phyloP scores from a whole-genome alignment of 64 coral and sea anemone species.

The Astreopora myriophthalma region DNA sequence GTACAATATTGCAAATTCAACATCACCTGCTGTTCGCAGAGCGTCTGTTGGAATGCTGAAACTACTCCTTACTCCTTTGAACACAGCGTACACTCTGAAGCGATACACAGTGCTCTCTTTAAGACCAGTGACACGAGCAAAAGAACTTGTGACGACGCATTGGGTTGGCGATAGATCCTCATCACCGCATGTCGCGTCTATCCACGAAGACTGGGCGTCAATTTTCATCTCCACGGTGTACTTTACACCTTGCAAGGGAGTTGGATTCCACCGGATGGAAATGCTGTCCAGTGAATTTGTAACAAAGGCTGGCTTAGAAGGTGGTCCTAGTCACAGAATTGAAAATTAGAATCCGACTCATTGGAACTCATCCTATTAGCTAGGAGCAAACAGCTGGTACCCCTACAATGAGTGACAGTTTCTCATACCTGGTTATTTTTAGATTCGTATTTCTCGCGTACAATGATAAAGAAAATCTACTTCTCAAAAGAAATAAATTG shows the following conservation, averaged over 20 bases:
- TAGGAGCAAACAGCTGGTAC: no score
- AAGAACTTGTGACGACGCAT: not conserved
- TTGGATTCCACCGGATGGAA: not conserved
- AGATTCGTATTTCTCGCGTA: no score
- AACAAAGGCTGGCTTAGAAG: not conserved
- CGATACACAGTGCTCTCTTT: not conserved
- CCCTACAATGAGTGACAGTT: no score
- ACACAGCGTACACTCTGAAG: not conserved
- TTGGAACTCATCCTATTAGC: no score
- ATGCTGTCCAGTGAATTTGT: not conserved
- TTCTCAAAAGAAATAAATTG: no score
- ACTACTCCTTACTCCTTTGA: not conserved
- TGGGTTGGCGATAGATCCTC: not conserved
- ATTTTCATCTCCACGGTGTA: not conserved
- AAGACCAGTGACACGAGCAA: not conserved
- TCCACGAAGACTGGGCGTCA: not conserved
- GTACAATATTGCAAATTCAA: no score
- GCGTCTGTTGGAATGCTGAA: not conserved
- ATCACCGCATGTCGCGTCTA: not conserved
- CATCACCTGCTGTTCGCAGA: slow-evolving; percentile 13
- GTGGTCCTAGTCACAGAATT: not conserved
- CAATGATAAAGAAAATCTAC: no score
- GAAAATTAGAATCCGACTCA: not conserved
- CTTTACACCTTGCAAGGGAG: not conserved
- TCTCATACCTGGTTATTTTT: no score